Base-by-base conservation (phyloP, 1,140 invertebrate species). In the Platorchestia sp. region DNA sequence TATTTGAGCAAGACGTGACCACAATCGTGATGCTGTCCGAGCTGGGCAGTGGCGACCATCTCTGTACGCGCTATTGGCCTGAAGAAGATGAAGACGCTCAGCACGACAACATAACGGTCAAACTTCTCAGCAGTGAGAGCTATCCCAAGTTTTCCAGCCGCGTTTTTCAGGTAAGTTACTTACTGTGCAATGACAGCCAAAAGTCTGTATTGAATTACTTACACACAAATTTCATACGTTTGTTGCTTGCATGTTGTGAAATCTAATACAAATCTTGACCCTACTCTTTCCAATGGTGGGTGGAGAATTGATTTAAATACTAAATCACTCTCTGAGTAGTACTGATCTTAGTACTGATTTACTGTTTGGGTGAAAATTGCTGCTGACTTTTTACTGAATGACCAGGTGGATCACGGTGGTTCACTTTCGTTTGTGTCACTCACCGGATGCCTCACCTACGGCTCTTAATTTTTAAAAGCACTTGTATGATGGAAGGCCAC, bases 11-110 rank as follows among this genome's bases (percentile, higher is more conserved):
- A 97, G 98, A 98, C 97, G 98, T 99, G 45, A 98, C 98, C 90
- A 99, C 99, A 0, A 98, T 99, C 95, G 98, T 99, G 53, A 99
- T 99, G 99, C 97, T 99, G 86, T 99, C 99, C 90, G 99, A 99
- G 96, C 96, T 98, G 95, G 98, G 98, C 97, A 98, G 98, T 43
- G 97, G 97, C 10, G 97, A 98, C 96, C 98, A 98, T 97, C 97
- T 97, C 96, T 99, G 99, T 97, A 98, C 98, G 59, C 98, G 98
- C 22, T 99, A 99, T 97, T 99, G 99, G 99, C 98, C 98, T 86
- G 98, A 99, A 96, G 98, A 99, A 97, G 98, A 99, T 96, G 98
- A 99, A 97, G 98, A 98, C 96, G 97, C 98, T 86, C 97, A 97
- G 95, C 98, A 98, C 97, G 98, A 99, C 96, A 98, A 99, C 97